These are phyloP conservation scores for Malacoraja senta DNA, from an alignment of 2,797 vertebrate species.

Conservation along the genomic window DNA sequence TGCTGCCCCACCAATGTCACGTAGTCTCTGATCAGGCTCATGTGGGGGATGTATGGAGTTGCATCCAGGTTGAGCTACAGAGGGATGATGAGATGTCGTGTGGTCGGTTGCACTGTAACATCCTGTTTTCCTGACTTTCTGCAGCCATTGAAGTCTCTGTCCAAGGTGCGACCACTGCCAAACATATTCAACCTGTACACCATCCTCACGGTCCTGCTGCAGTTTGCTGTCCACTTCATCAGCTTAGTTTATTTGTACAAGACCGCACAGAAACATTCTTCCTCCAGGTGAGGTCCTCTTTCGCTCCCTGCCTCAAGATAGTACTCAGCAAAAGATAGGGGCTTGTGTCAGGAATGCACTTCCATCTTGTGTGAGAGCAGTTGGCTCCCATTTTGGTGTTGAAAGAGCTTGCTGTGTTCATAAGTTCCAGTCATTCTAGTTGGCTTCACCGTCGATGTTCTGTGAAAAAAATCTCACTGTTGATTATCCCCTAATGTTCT, in stretches of 20 bases:
- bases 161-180: constrained; percentile 83
- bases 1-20: no score
- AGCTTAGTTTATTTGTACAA: constrained; percentile 84
- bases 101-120: no score
- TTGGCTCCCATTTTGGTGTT: neutral
- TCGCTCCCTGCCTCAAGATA: neutral
- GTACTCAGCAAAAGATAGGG: no score
- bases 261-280: constrained; percentile 76
- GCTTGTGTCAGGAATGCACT: neutral
- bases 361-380: neutral
- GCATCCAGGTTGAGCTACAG: neutral
- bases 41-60: no score
- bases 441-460: neutral
- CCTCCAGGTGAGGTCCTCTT: constrained; percentile 63
- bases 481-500: no score
- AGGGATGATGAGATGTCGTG: neutral
- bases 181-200: constrained; percentile 98
- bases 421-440: neutral
- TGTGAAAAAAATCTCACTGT: no score
- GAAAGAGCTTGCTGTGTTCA: neutral
- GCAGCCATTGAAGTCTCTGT: constrained; percentile 88
- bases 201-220: constrained; percentile 83
- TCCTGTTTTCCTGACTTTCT: neutral
- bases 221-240: constrained; percentile 89
- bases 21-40: no score